phyloP scores from a whole-genome alignment of 2,113 vertebrate genomes.

The Notothenia coriiceps region DNA sequence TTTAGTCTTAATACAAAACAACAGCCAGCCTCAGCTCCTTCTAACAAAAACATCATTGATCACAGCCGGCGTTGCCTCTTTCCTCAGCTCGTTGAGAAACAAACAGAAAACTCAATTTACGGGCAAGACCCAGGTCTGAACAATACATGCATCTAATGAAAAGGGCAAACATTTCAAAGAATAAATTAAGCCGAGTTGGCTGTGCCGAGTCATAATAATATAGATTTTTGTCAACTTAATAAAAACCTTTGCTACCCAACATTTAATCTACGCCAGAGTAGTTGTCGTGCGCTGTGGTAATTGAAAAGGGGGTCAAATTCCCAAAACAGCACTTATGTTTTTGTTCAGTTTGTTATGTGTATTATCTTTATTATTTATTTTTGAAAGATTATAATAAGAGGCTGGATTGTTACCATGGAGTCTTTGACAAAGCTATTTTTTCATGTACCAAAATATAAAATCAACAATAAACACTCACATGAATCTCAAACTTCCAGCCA shows the following conservation, averaged over 20 bases:
- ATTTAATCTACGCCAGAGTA: neutral
- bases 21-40: conserved; percentile 35
- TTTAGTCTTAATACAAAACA: conserved; percentile 44
- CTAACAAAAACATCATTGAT: conserved; percentile 61
- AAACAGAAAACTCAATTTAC: conserved; percentile 34
- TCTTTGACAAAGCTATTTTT: too few relatives aligned
- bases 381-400: neutral
- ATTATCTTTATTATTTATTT: neutral
- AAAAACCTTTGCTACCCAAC: neutral
- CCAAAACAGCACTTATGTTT: neutral
- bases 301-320: neutral
- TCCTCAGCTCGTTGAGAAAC: conserved; percentile 20
- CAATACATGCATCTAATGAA: conserved; percentile 1
- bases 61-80: conserved; percentile 9
- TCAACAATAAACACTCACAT: conserved; percentile 88
- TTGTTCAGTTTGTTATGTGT: neutral
- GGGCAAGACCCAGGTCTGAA: conserved; percentile 10
- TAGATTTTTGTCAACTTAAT: conserved; percentile 4
- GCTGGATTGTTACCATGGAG: too few relatives aligned
- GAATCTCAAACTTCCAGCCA: conserved; percentile 99
- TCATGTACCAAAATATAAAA: neutral
- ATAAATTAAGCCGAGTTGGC: neutral
- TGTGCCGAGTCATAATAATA: conserved; percentile 17
- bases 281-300: neutral
- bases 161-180: neutral